Evolutionary conservation across 2,113 vertebrate species (phyloP).

Genomic region (Mustela nigripes): DNA sequence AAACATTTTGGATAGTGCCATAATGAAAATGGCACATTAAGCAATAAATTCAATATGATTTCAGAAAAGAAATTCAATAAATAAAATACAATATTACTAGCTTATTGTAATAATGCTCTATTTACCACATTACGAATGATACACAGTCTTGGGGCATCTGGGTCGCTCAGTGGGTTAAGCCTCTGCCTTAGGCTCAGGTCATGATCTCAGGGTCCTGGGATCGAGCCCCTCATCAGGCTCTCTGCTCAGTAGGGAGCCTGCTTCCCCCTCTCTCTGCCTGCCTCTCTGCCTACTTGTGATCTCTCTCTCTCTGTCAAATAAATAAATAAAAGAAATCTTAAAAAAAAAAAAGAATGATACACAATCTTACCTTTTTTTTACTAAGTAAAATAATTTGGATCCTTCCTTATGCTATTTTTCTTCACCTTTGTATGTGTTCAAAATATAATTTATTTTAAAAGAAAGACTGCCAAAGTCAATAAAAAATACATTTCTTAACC

Average conservation of each 20-base stretch:
- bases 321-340: too few relatives aligned
- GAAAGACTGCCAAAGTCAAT: constrained; percentile 51
- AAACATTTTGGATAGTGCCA: constrained; percentile 53
- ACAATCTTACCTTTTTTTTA: constrained; percentile 52
- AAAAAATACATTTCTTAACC: constrained; percentile 44
- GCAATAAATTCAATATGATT: constrained; percentile 54
- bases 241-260: too few relatives aligned
- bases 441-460: constrained; percentile 68
- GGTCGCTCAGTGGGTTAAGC: too few relatives aligned
- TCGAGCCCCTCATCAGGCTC: too few relatives aligned
- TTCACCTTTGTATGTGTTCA: constrained; percentile 47
- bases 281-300: too few relatives aligned
- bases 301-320: too few relatives aligned
- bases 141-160: not conserved
- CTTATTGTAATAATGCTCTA: constrained; percentile 34
- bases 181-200: too few relatives aligned
- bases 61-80: not conserved
- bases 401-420: constrained; percentile 33
- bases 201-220: too few relatives aligned
- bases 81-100: not conserved
- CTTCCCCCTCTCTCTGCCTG: too few relatives aligned
- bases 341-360: constrained; percentile 10
- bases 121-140: constrained; percentile 35
- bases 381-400: constrained; percentile 50
- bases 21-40: constrained; percentile 42